Percentiles rank a stretch among this genome's conserved stretches.
Conservation (phyloP, 2,797 vertebrate genomes). For the Girardinus metallicus region DNA sequence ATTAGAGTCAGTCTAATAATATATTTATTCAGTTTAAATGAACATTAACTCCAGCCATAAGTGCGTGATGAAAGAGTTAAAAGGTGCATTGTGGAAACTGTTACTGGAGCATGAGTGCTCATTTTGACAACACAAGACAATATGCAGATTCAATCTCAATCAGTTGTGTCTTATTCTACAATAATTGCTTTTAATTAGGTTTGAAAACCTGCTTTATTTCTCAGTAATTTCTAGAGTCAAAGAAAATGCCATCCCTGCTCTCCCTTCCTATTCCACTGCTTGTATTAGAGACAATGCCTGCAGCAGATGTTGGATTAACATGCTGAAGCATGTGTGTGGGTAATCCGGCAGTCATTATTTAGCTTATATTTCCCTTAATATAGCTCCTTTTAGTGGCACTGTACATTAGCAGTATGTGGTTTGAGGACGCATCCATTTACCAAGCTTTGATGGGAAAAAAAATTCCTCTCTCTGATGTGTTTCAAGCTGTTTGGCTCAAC, state of each 20-base stretch:
- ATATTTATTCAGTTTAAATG: neutral
- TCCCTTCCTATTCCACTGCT: neutral
- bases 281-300: conserved; percentile 15
- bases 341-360: conserved; percentile 53
- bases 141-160: neutral
- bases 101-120: neutral
- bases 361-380: conserved; percentile 56
- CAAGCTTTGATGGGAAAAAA: conserved; percentile 60
- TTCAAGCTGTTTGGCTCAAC: conserved; percentile 59
- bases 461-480: conserved; percentile 64
- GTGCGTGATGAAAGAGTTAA: neutral
- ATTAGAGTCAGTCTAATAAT: neutral
- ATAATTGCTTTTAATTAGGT: neutral
- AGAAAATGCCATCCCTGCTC: neutral
- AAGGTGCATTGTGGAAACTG: neutral
- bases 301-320: conserved; percentile 33
- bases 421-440: conserved; percentile 60
- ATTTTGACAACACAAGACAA: neutral
- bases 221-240: neutral
- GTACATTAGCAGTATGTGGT: conserved; percentile 70
- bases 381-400: conserved; percentile 45
- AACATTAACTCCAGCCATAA: neutral
- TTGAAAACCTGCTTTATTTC: conserved; percentile 3
- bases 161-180: neutral
- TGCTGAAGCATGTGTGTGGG: conserved; percentile 30